Conservation (phyloP, 2,797 vertebrate species). For the Champsocephalus esox region DNA sequence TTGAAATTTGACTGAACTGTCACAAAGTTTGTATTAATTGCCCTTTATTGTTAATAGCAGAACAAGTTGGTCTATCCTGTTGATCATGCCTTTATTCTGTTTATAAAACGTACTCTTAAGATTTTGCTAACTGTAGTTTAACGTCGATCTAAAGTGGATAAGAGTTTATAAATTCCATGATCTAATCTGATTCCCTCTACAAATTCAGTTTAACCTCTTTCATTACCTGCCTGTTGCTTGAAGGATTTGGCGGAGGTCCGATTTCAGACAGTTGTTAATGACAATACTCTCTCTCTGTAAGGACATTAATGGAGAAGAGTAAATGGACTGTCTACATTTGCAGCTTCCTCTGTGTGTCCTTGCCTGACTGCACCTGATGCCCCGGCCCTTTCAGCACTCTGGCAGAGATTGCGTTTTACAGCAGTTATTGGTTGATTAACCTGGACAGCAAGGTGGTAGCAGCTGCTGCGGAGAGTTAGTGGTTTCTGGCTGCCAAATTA, state of each 20-base stretch:
- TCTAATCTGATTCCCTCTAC: background rate
- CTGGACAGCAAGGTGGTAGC: constrained; percentile 35
- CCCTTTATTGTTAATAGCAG: no score
- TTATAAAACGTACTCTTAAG: background rate
- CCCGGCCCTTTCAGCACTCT: constrained; percentile 6
- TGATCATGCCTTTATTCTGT: background rate
- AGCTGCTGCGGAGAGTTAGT: constrained; percentile 33
- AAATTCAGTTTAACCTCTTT: background rate
- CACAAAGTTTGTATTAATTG: no score
- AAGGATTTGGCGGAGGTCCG: constrained; percentile 2
- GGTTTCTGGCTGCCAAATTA: constrained; percentile 22
- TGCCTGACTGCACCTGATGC: background rate
- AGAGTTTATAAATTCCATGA: background rate
- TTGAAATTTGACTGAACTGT: no score
- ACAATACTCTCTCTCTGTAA: background rate
- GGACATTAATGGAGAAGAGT: constrained; percentile 1
- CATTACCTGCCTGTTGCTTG: background rate
- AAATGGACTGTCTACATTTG: constrained; percentile 17
- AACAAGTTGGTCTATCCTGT: background rate
- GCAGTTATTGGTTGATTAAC: constrained; percentile 46
- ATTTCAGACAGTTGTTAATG: constrained; percentile 5
- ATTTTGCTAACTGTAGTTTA: background rate
- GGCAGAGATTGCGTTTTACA: constrained; percentile 20
- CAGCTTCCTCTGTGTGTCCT: constrained; percentile 11
- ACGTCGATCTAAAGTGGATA: background rate